phyloP scores from a whole-genome alignment of 2,888 invertebrate genomes.

The Trissonchulus latispiculum region DNA sequence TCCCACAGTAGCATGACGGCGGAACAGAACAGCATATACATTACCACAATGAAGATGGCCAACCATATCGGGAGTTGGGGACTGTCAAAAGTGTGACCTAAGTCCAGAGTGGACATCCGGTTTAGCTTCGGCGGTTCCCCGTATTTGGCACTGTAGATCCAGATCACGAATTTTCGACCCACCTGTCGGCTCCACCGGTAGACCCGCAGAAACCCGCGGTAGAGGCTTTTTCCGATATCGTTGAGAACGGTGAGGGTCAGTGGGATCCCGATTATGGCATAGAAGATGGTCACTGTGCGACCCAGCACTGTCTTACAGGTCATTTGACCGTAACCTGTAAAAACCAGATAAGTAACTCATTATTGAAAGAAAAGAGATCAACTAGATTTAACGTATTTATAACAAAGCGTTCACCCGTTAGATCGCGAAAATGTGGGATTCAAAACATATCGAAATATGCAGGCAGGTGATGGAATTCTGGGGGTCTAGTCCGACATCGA shows the following conservation, averaged over 20 bases:
- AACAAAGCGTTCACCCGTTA: too few relatives aligned
- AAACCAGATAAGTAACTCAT: too few relatives aligned
- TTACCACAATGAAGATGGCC: neutral
- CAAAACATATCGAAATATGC: too few relatives aligned
- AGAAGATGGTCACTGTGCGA: neutral
- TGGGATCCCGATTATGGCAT: conserved; percentile 9
- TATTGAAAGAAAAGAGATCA: too few relatives aligned
- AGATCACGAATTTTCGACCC: neutral
- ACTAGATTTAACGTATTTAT: too few relatives aligned
- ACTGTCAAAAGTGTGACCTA: neutral
- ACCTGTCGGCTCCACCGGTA: neutral
- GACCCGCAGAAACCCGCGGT: conserved; percentile 9
- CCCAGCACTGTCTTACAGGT: conserved; percentile 2
- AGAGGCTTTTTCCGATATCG: conserved; percentile 14
- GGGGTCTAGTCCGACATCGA: too few relatives aligned
- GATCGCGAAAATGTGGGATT: too few relatives aligned
- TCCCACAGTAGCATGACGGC: neutral
- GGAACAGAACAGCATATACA: neutral
- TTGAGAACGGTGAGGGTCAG: conserved; percentile 10
- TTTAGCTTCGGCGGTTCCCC: neutral
- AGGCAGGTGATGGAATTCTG: too few relatives aligned
- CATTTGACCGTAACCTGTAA: conserved; percentile 15
- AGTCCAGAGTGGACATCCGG: neutral
- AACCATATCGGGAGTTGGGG: conserved; percentile 8
- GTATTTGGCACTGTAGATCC: neutral